phyloP scores from a whole-genome alignment of 2,797 vertebrate genomes.

The Hybognathus amarus region DNA sequence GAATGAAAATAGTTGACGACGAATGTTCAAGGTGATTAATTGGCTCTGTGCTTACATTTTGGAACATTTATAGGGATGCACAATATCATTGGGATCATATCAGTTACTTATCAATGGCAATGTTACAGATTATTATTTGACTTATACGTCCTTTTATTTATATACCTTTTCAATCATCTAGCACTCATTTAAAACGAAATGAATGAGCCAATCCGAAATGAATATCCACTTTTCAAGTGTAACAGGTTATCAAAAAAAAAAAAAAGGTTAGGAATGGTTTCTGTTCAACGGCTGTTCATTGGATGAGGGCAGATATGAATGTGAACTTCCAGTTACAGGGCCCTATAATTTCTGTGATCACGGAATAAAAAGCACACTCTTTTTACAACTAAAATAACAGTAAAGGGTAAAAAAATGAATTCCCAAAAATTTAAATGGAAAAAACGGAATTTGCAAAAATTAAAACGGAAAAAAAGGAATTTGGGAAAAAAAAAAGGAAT shows the following conservation, averaged over 20 bases:
- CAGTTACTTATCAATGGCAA: not conserved
- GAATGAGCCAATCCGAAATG: not conserved
- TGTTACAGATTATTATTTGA: not conserved
- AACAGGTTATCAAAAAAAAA: not conserved
- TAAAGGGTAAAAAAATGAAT: too few species aligned
- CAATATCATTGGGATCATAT: not conserved
- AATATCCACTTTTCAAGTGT: not conserved
- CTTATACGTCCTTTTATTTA: too few species aligned
- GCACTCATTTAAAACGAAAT: not conserved
- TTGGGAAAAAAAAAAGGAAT: too few species aligned
- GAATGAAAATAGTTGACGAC: slow-evolving; percentile 8
- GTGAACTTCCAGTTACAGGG: too few species aligned
- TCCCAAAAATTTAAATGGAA: too few species aligned
- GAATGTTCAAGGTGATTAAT: not conserved
- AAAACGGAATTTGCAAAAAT: too few species aligned
- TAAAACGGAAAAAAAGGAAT: too few species aligned
- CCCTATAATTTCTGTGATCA: too few species aligned
- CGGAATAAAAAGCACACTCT: too few species aligned
- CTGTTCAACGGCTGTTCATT: not conserved
- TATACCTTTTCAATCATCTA: not conserved
- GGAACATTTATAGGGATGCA: not conserved
- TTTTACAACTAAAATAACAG: too few species aligned
- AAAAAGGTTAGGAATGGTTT: not conserved
- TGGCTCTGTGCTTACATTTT: not conserved
- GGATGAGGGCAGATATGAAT: not conserved